phyloP scores from a whole-genome alignment of 1,140 invertebrate species.

The Trichonephila clavipes region DNA sequence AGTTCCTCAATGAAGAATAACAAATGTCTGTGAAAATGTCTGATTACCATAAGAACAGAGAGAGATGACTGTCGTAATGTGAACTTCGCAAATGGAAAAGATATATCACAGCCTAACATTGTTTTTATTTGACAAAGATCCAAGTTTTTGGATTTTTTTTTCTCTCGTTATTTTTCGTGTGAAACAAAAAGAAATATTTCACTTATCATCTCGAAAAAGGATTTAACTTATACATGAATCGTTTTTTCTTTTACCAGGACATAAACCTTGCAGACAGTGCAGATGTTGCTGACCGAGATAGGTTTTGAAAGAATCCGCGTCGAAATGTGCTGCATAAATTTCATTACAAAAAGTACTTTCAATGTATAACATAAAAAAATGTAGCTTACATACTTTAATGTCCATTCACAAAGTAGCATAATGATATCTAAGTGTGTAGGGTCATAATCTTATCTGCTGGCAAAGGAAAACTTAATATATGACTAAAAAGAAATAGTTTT shows the following conservation, averaged over 20 bases:
- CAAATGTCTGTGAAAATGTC: neutral
- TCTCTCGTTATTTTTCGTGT: neutral
- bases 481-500: too few species aligned
- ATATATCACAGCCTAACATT: slow-evolving; percentile 19
- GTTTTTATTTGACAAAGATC: neutral
- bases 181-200: slow-evolving; percentile 1
- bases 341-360: too few species aligned
- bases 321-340: too few species aligned
- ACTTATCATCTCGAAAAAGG: neutral
- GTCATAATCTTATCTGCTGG: too few species aligned
- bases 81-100: neutral
- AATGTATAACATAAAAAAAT: too few species aligned
- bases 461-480: too few species aligned
- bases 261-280: neutral
- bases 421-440: too few species aligned
- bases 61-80: neutral
- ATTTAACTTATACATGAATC: too few species aligned
- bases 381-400: too few species aligned
- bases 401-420: too few species aligned
- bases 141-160: neutral
- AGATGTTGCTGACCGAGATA: neutral
- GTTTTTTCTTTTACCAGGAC: neutral
- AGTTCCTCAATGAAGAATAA: slow-evolving; percentile 1
- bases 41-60: neutral
- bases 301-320: neutral